A percentile compares a stretch with the other conserved stretches of the same genome.
phyloP scores from a whole-genome alignment of 2,113 vertebrate species.

The Podiceps cristatus region DNA sequence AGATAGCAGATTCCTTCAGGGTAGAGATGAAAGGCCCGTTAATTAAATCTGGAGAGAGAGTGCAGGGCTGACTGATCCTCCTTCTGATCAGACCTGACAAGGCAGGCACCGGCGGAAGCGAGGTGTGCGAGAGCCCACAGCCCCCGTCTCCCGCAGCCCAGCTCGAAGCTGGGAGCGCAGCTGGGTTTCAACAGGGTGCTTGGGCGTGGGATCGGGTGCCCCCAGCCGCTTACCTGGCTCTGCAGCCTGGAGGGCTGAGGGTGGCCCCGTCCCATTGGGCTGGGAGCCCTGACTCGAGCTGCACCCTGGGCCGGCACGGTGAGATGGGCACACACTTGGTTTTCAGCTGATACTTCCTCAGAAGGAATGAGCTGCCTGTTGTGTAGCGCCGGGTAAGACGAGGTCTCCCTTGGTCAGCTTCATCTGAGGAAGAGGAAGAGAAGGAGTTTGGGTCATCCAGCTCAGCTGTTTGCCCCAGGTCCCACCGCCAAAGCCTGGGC shows the following conservation, averaged over 20 bases:
- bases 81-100: conserved; percentile 76
- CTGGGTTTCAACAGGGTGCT: too few species aligned
- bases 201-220: rapidly evolving
- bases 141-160: neutral
- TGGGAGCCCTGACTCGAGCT: rapidly evolving
- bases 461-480: rapidly evolving
- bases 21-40: conserved; percentile 84
- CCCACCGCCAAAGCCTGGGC: neutral
- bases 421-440: neutral
- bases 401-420: neutral
- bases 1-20: conserved; percentile 87
- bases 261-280: neutral
- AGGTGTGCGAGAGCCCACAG: neutral
- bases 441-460: neutral
- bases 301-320: rapidly evolving
- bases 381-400: neutral
- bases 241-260: neutral
- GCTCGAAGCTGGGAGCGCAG: neutral
- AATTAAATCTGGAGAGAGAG: conserved; percentile 88
- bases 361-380: neutral
- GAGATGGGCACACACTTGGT: rapidly evolving
- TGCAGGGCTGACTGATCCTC: conserved; percentile 41
- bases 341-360: neutral
- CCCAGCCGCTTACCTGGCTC: neutral
- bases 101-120: neutral